phyloP scores from a whole-genome alignment of 2,113 vertebrate species.

The Lutjanus erythropterus region DNA sequence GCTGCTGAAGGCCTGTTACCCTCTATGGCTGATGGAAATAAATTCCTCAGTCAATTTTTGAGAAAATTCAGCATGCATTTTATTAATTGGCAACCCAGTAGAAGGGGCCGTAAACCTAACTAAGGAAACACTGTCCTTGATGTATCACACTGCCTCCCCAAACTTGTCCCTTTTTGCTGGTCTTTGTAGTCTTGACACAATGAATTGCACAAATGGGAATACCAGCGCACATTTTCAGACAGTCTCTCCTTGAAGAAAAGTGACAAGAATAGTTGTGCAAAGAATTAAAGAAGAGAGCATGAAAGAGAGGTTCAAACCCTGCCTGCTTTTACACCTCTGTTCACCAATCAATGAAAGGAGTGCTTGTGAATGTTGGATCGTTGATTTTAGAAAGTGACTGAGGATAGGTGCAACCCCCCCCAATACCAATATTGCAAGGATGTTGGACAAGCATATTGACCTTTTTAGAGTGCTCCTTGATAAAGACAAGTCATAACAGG shows the following conservation, averaged over 20 bases:
- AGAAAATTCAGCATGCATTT: too few species aligned
- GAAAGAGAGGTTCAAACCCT: not conserved
- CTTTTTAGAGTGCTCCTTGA: not conserved
- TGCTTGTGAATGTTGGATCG: not conserved
- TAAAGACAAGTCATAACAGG: not conserved
- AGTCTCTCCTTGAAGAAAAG: not conserved
- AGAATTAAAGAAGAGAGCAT: not conserved
- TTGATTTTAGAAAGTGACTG: not conserved
- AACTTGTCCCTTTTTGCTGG: not conserved
- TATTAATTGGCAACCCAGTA: too few species aligned
- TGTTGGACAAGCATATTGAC: not conserved
- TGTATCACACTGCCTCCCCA: not conserved
- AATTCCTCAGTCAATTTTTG: too few species aligned
- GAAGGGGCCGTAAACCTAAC: too few species aligned
- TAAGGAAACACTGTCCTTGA: not conserved
- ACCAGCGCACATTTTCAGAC: not conserved
- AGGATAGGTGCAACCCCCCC: too few species aligned
- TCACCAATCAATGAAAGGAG: not conserved
- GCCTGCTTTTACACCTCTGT: not conserved
- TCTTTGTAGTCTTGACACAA: not conserved
- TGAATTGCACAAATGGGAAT: not conserved
- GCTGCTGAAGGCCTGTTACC: too few species aligned
- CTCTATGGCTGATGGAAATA: too few species aligned
- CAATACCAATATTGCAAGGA: not conserved
- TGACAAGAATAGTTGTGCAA: not conserved